Conservation (phyloP, 1,140 invertebrate genomes). For the Achroia grisella region DNA sequence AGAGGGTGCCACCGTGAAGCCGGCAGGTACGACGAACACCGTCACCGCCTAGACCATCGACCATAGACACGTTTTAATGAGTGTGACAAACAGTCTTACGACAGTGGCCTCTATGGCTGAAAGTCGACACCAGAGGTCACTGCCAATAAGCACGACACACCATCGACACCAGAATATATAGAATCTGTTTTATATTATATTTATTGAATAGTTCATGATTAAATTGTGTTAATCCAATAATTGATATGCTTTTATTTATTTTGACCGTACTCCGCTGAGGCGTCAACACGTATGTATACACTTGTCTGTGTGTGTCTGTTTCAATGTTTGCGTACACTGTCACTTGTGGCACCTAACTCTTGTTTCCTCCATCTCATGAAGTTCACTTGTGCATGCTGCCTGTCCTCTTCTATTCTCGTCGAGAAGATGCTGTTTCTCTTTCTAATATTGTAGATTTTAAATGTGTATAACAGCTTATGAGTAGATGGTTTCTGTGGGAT, state of each 20-base stretch:
- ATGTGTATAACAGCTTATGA: too few species aligned
- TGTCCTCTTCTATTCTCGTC: conserved; percentile 17
- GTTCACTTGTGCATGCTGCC: conserved; percentile 65
- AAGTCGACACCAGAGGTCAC: conserved; percentile 45
- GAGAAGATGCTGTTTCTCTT: conserved; percentile 15
- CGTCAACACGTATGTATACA: conserved; percentile 72
- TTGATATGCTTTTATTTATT: conserved; percentile 72
- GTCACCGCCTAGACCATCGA: conserved; percentile 61
- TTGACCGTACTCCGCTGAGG: conserved; percentile 71
- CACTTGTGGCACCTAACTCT: conserved; percentile 57
- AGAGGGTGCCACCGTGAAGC: conserved; percentile 49
- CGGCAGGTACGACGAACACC: conserved; percentile 61
- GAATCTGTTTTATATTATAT: conserved; percentile 71
- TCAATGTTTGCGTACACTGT: conserved; percentile 69
- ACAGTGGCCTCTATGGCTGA: conserved; percentile 52
- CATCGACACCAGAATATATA: conserved; percentile 65
- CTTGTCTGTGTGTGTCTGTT: conserved; percentile 70
- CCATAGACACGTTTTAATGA: conserved; percentile 57
- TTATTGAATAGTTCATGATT: conserved; percentile 70
- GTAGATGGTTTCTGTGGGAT: too few species aligned
- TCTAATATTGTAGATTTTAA: not conserved
- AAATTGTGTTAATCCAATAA: conserved; percentile 73
- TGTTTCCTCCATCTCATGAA: conserved; percentile 45
- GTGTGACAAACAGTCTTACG: conserved; percentile 58
- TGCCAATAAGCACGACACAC: conserved; percentile 65